A percentile compares a stretch with the other conserved stretches of the same genome.
Evolutionary conservation across 2,797 vertebrate genomes (phyloP).

Genomic region (Anisognathus igniventris): DNA sequence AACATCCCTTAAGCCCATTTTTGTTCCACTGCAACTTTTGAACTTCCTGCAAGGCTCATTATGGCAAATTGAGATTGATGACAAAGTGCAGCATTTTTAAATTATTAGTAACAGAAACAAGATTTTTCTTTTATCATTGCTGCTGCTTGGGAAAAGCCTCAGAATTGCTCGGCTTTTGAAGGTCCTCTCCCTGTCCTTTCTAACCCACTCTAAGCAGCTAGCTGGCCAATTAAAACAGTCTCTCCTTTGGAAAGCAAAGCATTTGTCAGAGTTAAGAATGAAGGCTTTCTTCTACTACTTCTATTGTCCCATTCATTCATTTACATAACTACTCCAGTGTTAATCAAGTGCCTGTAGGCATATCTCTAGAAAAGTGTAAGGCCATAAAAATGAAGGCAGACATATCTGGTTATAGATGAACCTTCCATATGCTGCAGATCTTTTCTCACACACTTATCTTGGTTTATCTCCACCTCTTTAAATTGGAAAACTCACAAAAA

Average conservation of each 20-base stretch:
- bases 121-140: background rate
- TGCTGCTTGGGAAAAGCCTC: background rate
- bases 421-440: background rate
- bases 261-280: slow-evolving; percentile 12
- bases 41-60: slow-evolving; percentile 28
- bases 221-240: slow-evolving; percentile 26
- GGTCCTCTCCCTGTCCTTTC: background rate
- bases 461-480: slow-evolving; percentile 51
- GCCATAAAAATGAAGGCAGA: slow-evolving; percentile 11
- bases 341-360: background rate
- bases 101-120: slow-evolving; percentile 31
- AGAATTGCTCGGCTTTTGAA: background rate
- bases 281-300: background rate
- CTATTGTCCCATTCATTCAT: slow-evolving; percentile 9
- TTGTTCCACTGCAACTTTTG: background rate
- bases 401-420: background rate
- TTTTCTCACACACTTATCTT: slow-evolving; percentile 12
- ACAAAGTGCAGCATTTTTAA: slow-evolving; percentile 26
- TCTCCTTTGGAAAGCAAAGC: background rate
- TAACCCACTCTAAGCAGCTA: background rate
- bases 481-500: slow-evolving; percentile 58
- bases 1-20: background rate
- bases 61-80: slow-evolving; percentile 54
- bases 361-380: background rate
- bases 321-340: background rate